Evolutionary conservation across 1,140 invertebrate species (phyloP).

Genomic region (Cyrtorhinus lividipennis): DNA sequence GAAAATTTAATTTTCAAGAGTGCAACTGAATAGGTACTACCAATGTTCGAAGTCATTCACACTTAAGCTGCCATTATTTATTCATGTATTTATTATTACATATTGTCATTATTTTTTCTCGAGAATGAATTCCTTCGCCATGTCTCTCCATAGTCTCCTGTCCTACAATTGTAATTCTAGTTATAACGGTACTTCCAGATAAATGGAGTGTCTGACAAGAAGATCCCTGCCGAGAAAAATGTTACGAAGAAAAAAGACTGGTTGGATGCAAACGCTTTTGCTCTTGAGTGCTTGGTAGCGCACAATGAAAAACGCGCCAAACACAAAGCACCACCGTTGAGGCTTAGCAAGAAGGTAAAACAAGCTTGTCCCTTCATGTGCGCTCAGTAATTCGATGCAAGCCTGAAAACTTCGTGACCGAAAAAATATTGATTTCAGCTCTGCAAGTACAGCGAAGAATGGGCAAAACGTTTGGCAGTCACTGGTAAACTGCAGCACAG

Average conservation of each 20-base stretch:
- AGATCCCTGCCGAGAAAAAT: background rate
- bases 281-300: constrained; percentile 46
- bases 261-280: constrained; percentile 29
- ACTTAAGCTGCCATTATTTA: no score
- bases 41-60: no score
- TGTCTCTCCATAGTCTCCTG: no score
- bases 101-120: no score
- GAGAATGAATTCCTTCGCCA: no score
- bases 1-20: no score
- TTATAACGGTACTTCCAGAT: no score
- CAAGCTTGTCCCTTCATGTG: background rate
- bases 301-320: constrained; percentile 60
- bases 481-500: constrained; percentile 52
- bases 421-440: constrained; percentile 30
- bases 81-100: no score
- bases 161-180: no score
- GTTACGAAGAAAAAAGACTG: background rate
- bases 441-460: constrained; percentile 60
- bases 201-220: constrained; percentile 1
- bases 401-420: constrained; percentile 3
- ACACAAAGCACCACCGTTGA: constrained; percentile 51
- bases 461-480: constrained; percentile 58
- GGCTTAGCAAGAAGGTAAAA: constrained; percentile 50
- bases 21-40: no score
- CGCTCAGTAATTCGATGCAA: no score